Evolutionary conservation across 2,113 vertebrate species (phyloP).

Genomic region (Toxotes jaculatrix): DNA sequence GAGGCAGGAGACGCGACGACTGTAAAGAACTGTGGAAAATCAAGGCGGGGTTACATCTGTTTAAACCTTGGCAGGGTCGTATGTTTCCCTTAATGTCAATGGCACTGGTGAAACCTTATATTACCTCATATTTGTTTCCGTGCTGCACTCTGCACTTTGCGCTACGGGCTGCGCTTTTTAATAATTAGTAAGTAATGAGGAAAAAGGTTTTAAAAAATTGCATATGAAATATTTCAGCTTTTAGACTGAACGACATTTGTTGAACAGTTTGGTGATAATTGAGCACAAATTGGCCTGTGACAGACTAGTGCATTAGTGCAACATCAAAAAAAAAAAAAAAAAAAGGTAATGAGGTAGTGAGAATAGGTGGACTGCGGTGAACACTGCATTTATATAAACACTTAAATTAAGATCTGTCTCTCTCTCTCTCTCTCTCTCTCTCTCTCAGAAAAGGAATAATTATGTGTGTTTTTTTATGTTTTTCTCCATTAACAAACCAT

Average conservation of each 20-base stretch:
- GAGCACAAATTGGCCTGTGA: background rate
- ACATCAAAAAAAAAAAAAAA: background rate
- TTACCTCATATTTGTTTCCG: background rate
- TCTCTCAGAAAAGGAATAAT: background rate
- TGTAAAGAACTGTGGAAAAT: slow-evolving; percentile 58
- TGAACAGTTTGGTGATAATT: background rate
- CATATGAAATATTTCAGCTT: background rate
- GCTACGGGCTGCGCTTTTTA: background rate
- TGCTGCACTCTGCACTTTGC: background rate
- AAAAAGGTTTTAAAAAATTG: background rate
- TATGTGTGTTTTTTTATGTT: background rate
- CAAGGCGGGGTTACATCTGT: slow-evolving; percentile 80
- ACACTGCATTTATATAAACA: background rate
- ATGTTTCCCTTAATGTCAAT: slow-evolving; percentile 35
- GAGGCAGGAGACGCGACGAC: slow-evolving; percentile 58
- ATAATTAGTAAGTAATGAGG: background rate
- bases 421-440: background rate
- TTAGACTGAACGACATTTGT: background rate
- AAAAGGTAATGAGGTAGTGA: background rate
- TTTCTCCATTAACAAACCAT: background rate
- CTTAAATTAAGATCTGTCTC: background rate
- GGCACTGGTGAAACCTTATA: background rate
- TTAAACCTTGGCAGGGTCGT: slow-evolving; percentile 45
- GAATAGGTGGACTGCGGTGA: background rate
- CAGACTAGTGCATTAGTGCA: background rate